A percentile compares a stretch with the other conserved stretches of the same genome.
phyloP scores from a whole-genome alignment of 2,113 vertebrate genomes.

The Oryzias curvinotus region DNA sequence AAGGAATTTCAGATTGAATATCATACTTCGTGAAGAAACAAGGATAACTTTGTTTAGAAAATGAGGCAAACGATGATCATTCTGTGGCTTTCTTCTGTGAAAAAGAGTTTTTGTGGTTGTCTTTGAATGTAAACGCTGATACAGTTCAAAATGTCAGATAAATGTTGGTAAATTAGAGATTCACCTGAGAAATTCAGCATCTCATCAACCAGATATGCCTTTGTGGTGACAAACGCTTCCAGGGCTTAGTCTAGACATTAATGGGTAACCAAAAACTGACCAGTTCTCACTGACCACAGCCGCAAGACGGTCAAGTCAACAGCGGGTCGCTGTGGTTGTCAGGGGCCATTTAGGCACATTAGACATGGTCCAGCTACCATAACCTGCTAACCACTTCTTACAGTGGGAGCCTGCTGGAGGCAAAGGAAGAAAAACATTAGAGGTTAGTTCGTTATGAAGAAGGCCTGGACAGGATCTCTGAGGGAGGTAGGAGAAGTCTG shows the following conservation, averaged over 20 bases:
- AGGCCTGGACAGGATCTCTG: slow-evolving; percentile 41
- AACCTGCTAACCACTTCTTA: slow-evolving; percentile 57
- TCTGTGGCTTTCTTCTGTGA: background rate
- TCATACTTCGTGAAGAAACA: background rate
- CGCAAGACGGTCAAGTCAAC: slow-evolving; percentile 56
- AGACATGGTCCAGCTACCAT: slow-evolving; percentile 52
- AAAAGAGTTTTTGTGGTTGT: background rate
- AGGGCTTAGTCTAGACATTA: slow-evolving; percentile 45
- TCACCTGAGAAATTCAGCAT: too few species aligned
- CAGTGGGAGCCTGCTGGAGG: slow-evolving; percentile 49
- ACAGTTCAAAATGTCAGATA: too few species aligned
- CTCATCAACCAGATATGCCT: background rate
- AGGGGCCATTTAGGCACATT: slow-evolving; percentile 54
- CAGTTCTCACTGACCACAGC: slow-evolving; percentile 47
- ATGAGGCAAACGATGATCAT: background rate
- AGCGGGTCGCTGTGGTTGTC: slow-evolving; percentile 60
- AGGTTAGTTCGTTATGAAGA: slow-evolving; percentile 45
- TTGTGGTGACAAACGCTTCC: slow-evolving; percentile 21
- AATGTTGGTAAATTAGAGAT: too few species aligned
- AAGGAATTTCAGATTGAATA: background rate
- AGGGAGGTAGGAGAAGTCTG: slow-evolving; percentile 38
- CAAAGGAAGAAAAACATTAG: slow-evolving; percentile 47
- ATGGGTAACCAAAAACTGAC: slow-evolving; percentile 55
- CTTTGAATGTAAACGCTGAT: background rate
- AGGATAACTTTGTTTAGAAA: background rate